Evolutionary conservation across 2,797 vertebrate species (phyloP).

Genomic region (Tapirus indicus): DNA sequence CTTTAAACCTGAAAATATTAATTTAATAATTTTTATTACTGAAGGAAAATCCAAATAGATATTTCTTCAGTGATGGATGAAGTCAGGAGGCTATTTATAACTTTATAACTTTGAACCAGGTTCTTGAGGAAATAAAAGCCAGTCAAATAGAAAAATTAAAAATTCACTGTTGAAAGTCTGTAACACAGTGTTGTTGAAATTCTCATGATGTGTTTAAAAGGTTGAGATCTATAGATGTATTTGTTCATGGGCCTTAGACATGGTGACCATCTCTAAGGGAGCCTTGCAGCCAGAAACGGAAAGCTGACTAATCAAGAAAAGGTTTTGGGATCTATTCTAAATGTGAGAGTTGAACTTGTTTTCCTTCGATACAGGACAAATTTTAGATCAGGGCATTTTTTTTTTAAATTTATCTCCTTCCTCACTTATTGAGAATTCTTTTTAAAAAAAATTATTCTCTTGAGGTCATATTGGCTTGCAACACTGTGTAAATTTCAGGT

Average conservation of each 20-base stretch:
- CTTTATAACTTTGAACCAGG: not conserved
- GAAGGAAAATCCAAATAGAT: slow-evolving; percentile 20
- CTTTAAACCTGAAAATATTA: slow-evolving; percentile 56
- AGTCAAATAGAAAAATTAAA: slow-evolving; percentile 32
- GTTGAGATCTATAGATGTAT: not conserved
- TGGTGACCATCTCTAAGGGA: not conserved
- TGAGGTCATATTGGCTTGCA: too few species aligned
- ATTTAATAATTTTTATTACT: slow-evolving; percentile 44
- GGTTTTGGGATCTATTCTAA: not conserved
- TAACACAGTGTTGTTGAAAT: not conserved
- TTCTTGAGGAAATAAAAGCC: not conserved
- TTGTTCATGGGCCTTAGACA: not conserved
- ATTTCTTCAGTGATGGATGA: slow-evolving; percentile 56
- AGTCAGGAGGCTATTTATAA: slow-evolving; percentile 48
- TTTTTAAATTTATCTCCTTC: too few species aligned
- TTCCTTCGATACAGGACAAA: slow-evolving; percentile 22
- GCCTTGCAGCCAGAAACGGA: not conserved
- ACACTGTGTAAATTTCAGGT: too few species aligned
- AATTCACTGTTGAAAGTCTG: not conserved
- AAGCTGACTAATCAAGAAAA: slow-evolving; percentile 22
- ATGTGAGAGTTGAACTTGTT: slow-evolving; percentile 7
- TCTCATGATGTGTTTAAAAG: not conserved
- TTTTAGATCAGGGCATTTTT: not conserved
- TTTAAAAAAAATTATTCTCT: too few species aligned
- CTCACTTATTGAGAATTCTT: too few species aligned